Evolutionary conservation across 1,140 invertebrate genomes (phyloP).

Genomic region (Euwallacea fornicatus): DNA sequence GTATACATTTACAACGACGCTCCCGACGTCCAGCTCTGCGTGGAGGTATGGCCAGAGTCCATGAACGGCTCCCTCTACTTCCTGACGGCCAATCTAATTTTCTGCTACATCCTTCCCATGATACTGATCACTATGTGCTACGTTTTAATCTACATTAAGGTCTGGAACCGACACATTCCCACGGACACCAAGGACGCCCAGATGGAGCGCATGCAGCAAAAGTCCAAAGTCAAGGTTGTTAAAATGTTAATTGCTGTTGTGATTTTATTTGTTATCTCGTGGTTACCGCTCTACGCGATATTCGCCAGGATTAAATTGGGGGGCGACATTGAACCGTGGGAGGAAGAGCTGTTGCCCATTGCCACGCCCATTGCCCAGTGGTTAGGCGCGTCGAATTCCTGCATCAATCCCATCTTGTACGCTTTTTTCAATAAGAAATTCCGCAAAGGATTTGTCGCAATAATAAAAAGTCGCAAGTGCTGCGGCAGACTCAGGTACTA

Average conservation of each 20-base stretch:
- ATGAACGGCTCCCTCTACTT: conserved; percentile 83
- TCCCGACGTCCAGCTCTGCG: conserved; percentile 71
- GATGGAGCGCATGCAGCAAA: conserved; percentile 88
- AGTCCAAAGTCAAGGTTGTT: conserved; percentile 91
- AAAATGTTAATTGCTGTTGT: conserved; percentile 97
- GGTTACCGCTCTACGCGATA: conserved; percentile 91
- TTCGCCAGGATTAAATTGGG: conserved; percentile 85
- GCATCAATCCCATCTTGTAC: conserved; percentile 97
- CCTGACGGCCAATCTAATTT: conserved; percentile 83
- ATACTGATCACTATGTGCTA: conserved; percentile 90
- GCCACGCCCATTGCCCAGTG: conserved; percentile 92
- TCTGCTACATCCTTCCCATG: conserved; percentile 92
- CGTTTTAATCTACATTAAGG: conserved; percentile 89
- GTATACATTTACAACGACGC: conserved; percentile 73
- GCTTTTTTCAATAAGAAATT: conserved; percentile 98
- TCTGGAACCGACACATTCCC: conserved; percentile 83
- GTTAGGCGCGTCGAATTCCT: conserved; percentile 94
- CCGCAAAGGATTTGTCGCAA: conserved; percentile 86
- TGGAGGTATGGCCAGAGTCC: conserved; percentile 82
- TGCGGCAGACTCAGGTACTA: conserved; percentile 81
- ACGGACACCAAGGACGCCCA: conserved; percentile 89
- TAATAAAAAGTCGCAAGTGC: conserved; percentile 80
- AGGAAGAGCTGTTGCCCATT: conserved; percentile 77
- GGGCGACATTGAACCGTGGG: conserved; percentile 67
- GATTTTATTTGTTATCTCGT: conserved; percentile 90